Conservation (phyloP, 2,113 vertebrate species). For the Vulpes vulpes region DNA sequence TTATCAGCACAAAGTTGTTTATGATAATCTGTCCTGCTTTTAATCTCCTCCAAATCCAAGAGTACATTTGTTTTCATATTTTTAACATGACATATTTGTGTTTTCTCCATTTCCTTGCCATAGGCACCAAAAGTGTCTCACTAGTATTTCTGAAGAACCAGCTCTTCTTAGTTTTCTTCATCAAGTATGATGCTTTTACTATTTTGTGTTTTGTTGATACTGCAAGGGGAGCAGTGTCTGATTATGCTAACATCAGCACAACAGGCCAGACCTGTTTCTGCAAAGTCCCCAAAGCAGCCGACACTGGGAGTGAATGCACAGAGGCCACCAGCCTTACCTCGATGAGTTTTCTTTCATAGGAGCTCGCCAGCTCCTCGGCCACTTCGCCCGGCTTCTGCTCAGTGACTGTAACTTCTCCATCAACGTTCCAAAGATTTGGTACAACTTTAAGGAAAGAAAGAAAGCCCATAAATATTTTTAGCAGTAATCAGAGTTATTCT, state of each 20-base stretch:
- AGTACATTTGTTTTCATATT: background rate
- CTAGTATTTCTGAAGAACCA: background rate
- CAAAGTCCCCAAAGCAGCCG: background rate
- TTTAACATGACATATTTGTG: background rate
- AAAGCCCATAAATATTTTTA: constrained; percentile 59
- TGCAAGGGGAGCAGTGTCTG: no score
- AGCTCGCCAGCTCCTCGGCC: constrained; percentile 94
- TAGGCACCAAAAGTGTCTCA: background rate
- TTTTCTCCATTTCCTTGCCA: background rate
- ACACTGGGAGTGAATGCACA: accelerated
- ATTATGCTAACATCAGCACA: accelerated
- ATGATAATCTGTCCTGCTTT: background rate
- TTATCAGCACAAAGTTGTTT: background rate
- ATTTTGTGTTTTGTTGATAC: no score
- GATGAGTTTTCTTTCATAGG: constrained; percentile 97
- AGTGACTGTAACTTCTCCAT: constrained; percentile 89
- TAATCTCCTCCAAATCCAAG: background rate
- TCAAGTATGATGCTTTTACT: background rate
- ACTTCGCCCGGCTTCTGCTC: constrained; percentile 94
- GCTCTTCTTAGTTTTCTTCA: background rate
- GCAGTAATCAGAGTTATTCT: background rate
- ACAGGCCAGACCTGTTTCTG: no score
- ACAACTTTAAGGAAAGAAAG: constrained; percentile 83
- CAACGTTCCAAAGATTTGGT: constrained; percentile 88
- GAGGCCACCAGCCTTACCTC: constrained; percentile 90